phyloP scores from a whole-genome alignment of 2,797 vertebrate genomes.

The Masticophis lateralis region DNA sequence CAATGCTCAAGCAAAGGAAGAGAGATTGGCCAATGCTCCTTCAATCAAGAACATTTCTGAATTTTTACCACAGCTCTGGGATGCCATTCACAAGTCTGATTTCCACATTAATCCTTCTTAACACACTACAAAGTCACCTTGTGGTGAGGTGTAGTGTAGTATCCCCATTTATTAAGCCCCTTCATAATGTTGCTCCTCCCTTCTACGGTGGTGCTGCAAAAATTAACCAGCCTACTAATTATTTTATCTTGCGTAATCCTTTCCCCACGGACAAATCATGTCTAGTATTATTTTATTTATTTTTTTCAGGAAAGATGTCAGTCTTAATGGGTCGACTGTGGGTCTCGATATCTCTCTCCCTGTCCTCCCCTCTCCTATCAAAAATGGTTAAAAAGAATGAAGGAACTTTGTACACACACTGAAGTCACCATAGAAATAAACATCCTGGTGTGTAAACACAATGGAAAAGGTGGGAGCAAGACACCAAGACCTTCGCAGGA shows the following conservation, averaged over 20 bases:
- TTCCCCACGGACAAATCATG: background rate
- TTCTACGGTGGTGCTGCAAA: background rate
- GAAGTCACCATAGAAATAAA: background rate
- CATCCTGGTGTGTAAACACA: background rate
- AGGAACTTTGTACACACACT: background rate
- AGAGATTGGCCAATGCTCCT: background rate
- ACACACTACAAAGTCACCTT: background rate
- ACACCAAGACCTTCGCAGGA: background rate
- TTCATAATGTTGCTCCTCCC: background rate
- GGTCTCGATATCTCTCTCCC: background rate
- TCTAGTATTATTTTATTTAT: background rate
- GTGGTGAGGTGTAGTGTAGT: background rate
- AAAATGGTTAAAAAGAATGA: background rate
- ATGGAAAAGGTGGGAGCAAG: background rate
- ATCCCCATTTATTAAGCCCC: background rate
- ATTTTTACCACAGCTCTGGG: background rate
- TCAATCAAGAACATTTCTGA: background rate
- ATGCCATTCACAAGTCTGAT: background rate
- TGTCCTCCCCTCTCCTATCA: background rate
- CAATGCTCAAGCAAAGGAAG: background rate
- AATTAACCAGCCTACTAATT: background rate
- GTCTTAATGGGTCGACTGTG: background rate
- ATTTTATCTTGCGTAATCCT: background rate
- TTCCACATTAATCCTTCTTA: background rate
- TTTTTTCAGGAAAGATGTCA: background rate